Base-by-base conservation (phyloP, 2,888 invertebrate species). In the Mythimna vitellina region DNA sequence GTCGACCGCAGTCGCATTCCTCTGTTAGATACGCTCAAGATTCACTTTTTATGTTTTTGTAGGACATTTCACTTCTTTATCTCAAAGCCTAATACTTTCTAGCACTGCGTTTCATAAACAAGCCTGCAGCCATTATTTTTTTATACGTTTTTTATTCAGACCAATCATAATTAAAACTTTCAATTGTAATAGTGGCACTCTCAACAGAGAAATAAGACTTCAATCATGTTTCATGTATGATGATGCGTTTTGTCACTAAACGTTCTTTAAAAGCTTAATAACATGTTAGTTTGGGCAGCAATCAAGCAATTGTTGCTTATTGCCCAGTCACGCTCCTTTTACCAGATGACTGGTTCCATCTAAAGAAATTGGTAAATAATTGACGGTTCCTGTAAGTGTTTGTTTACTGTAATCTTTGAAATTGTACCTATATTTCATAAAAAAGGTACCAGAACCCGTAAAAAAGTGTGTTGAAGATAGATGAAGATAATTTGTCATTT, bases 1-100 rank as follows among this genome's bases (percentile, higher is more conserved):
- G 84, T 82, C 85, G 87, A 89, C 90, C 90, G 86, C 91, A 87
- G 84, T n/a, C 89, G 83, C 94, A 94, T 94, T 94, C 93, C 92
- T 82, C 72, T 20, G 83, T 87, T 87, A 70, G 89, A 82, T 83
- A 89, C 89, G 89, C 87, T 88, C 82, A 79, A 86, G 79, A 84
- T 88, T 88, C 84, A 85, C 86, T 89, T 90, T 89, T 86, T 84
- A 77, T 82, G 65, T 80, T 76, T 73, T 84, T 86, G 72, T 84
- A 80, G 72, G 73, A 84, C 82, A 73, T 86, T 82, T 86, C 82
- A 82, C 76, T 83, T 78, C 76, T 79, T 84, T 83, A 75, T 68
- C 67, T 67, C 38, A 46, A 70, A 62, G 73, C 71, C 77, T 77
- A 81, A 25, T 72, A 65, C 74, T 66, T 73, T 80, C 78, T 74